Base-by-base conservation (phyloP, 2,888 invertebrate genomes). In the Leucophora obtusa region DNA sequence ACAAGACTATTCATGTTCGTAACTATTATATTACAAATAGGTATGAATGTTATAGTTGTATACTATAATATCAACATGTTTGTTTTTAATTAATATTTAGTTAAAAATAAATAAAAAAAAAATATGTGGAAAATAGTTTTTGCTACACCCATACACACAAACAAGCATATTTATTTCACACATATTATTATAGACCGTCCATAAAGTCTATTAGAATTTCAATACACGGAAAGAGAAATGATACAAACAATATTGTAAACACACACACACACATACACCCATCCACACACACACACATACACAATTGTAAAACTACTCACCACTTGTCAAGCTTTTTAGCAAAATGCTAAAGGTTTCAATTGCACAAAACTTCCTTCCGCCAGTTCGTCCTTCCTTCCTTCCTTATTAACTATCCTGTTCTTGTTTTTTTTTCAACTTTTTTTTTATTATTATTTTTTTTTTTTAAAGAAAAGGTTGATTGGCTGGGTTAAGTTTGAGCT, bases 291-390 rank as follows among this genome's bases (percentile, higher is more conserved):
- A 38, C 14, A 14, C 10, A 11, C 11, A 38, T 11, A 38, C 38
- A 38, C 14, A 38, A 14, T 38, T 38, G 10, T 38, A 38, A 28
- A 28, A 28, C 28, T 28, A 69, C 69, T 69, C 70, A 77, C 81
- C 70, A 43, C 50, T 77, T 69, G 17, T 54, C 33, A 17, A 17
- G 43, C 56, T 35, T 60, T 69, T 72, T 68, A 71, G 58, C 62
- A 59, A 50, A 71, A 56, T 51, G 35, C 54, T 51, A 54, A 15
- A 77, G 65, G 77, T 70, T 70, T 81, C 72, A 73, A 81, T 76
- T 81, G 69, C 76, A 72, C 33, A 68, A 69, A 58, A 71, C 47
- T 68, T 72, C 60, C 62, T 80, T 80, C 65, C 76, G 65, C 69
- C 33, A 43, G 38, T 63, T 24, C 18, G 56, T 63, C 6, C 6